Conservation (phyloP, 35 echinoderm and acorn worm genomes). For the Heliocidaris tuberculata region DNA sequence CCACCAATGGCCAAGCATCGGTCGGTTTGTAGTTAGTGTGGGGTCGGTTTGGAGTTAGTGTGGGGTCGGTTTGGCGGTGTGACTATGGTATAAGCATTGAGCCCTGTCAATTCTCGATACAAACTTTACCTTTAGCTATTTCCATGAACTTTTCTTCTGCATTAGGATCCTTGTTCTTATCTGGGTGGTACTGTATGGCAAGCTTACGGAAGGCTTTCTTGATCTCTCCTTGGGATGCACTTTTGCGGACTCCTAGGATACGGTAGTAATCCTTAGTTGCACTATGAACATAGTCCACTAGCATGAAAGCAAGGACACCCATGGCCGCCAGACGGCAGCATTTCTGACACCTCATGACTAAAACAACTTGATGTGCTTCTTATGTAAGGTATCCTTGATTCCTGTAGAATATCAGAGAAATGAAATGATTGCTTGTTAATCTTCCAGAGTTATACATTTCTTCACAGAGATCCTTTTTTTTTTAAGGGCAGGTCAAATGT, state of each 20-base stretch:
- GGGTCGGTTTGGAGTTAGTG: too few species aligned
- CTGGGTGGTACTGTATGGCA: conserved; percentile 92
- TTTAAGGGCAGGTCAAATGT: too few species aligned
- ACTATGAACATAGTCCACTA: conserved; percentile 33
- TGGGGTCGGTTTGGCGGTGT: too few species aligned
- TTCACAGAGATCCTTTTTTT: too few species aligned
- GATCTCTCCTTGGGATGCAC: conserved; percentile 79
- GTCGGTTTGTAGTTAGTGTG: too few species aligned
- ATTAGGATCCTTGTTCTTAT: conserved; percentile 97
- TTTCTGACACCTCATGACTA: conserved; percentile 10
- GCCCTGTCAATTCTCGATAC: too few species aligned
- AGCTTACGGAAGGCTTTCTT: conserved; percentile 92
- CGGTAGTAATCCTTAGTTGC: conserved; percentile 74
- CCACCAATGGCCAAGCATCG: too few species aligned
- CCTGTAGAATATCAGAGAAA: not conserved
- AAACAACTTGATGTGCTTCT: not conserved
- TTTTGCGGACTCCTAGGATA: conserved; percentile 67
- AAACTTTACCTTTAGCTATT: conserved; percentile 90
- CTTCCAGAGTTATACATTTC: too few species aligned
- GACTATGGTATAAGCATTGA: too few species aligned
- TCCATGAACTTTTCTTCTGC: conserved; percentile 91
- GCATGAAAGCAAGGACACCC: not conserved
- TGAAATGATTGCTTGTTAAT: too few species aligned
- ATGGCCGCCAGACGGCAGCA: conserved; percentile 17
- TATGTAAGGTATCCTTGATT: not conserved